phyloP scores from a whole-genome alignment of 2,797 vertebrate species.

The Ceryle rudis region DNA sequence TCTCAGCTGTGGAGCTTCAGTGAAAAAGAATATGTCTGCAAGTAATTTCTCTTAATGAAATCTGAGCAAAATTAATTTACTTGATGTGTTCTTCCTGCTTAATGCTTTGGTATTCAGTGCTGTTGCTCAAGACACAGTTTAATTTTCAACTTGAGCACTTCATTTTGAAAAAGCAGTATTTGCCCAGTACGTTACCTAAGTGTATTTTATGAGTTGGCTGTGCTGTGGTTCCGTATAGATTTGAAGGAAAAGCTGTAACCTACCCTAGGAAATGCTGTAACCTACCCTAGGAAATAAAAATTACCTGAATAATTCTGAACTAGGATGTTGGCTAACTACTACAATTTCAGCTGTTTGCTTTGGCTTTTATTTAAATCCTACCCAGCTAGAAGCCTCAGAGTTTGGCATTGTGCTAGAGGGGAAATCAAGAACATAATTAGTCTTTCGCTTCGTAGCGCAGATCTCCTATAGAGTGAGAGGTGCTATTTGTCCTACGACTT shows the following conservation, averaged over 20 bases:
- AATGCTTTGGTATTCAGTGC: neutral
- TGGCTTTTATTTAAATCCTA: neutral
- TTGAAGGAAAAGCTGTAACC: neutral
- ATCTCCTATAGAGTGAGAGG: neutral
- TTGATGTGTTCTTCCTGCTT: neutral
- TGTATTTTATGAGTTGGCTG: neutral
- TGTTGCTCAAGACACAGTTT: neutral
- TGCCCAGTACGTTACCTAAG: neutral
- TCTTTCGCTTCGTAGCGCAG: neutral
- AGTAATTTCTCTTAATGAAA: neutral
- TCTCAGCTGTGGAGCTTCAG: neutral
- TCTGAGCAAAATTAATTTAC: neutral
- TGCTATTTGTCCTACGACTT: neutral
- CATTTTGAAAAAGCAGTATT: neutral
- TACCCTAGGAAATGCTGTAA: neutral
- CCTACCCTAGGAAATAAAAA: neutral
- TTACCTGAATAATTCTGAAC: neutral
- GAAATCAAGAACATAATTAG: neutral
- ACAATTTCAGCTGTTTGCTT: neutral
- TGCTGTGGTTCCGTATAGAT: neutral
- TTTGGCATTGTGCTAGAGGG: neutral
- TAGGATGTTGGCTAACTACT: neutral
- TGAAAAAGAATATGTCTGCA: neutral
- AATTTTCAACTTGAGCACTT: neutral
- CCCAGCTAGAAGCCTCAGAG: neutral